Evolutionary conservation across 1,140 invertebrate species (phyloP).

Genomic region (Onthophagus taurus): DNA sequence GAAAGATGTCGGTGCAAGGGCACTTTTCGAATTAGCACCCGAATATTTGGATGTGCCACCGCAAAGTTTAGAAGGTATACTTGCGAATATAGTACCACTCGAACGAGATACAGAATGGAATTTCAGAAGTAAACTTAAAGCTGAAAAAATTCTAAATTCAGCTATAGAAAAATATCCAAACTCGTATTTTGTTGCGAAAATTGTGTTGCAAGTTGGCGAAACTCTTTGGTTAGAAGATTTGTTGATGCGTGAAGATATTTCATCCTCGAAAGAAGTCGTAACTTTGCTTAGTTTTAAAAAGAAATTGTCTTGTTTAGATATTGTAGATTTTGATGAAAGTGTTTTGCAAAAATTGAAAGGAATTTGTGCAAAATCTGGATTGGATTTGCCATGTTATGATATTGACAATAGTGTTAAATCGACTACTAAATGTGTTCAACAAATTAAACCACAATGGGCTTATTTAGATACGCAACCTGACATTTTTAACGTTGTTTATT

Average conservation of each 20-base stretch:
- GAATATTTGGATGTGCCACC: slow-evolving; percentile 17
- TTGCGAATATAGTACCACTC: slow-evolving; percentile 27
- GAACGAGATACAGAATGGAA: slow-evolving; percentile 17
- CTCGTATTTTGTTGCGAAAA: slow-evolving; percentile 2
- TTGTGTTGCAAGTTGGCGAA: slow-evolving; percentile 23
- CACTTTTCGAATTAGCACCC: slow-evolving; percentile 20
- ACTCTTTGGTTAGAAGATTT: slow-evolving; percentile 26
- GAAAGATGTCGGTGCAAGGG: slow-evolving; percentile 3
- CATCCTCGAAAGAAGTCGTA: background rate
- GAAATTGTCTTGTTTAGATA: slow-evolving; percentile 14
- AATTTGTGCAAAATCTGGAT: slow-evolving; percentile 19
- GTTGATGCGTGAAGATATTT: slow-evolving; percentile 2
- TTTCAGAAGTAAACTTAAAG: background rate
- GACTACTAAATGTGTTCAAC: slow-evolving; percentile 4
- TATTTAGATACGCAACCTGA: slow-evolving; percentile 22
- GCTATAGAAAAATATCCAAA: background rate
- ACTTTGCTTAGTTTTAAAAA: slow-evolving; percentile 15
- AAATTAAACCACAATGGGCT: slow-evolving; percentile 23
- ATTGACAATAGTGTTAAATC: background rate
- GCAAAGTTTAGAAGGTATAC: slow-evolving; percentile 14
- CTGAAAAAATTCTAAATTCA: background rate
- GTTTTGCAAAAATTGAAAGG: slow-evolving; percentile 16
- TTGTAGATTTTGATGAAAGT: too few species aligned
- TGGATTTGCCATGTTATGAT: slow-evolving; percentile 24
- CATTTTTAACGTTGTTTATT: slow-evolving; percentile 20